A percentile compares a stretch with the other conserved stretches of the same genome.
phyloP scores from a whole-genome alignment of 2,113 vertebrate species.

The cat (Felis catus) region DNA sequence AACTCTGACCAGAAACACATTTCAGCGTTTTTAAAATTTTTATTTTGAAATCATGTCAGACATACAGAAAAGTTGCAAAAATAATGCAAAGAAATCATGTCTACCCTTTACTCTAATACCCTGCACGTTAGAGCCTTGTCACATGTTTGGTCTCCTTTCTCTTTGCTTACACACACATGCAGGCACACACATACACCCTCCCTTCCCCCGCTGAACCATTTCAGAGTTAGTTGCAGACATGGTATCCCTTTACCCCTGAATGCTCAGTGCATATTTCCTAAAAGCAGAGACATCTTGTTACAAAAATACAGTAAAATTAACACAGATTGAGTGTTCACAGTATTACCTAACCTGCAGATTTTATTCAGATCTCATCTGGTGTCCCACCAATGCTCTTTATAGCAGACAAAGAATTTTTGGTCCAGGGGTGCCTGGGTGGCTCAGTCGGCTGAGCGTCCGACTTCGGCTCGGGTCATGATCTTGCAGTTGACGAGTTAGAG shows the following conservation, averaged over 20 bases:
- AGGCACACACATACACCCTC: not conserved
- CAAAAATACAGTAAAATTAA: not conserved
- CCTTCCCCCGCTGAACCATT: not conserved
- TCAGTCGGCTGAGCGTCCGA: too few species aligned
- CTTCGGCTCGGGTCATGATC: too few species aligned
- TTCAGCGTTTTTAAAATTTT: not conserved
- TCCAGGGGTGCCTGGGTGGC: not conserved
- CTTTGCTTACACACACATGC: accelerated
- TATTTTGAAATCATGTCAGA: constrained; percentile 58
- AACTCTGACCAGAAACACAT: not conserved
- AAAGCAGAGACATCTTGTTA: not conserved
- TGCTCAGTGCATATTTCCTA: not conserved
- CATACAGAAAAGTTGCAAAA: constrained; percentile 55
- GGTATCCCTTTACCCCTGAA: not conserved
- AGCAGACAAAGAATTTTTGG: not conserved
- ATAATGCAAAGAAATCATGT: constrained; percentile 12
- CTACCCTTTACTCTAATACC: not conserved
- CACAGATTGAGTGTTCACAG: not conserved
- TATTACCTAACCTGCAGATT: not conserved
- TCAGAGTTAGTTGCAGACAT: not conserved
- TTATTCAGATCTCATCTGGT: not conserved
- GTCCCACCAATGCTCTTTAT: not conserved
- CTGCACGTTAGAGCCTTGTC: not conserved
- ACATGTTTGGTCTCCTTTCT: not conserved
- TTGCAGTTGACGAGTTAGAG: too few species aligned